Percentiles rank a stretch among this genome's conserved stretches.
Conservation (phyloP, 2,888 invertebrate species). For the Anorthoa munda region DNA sequence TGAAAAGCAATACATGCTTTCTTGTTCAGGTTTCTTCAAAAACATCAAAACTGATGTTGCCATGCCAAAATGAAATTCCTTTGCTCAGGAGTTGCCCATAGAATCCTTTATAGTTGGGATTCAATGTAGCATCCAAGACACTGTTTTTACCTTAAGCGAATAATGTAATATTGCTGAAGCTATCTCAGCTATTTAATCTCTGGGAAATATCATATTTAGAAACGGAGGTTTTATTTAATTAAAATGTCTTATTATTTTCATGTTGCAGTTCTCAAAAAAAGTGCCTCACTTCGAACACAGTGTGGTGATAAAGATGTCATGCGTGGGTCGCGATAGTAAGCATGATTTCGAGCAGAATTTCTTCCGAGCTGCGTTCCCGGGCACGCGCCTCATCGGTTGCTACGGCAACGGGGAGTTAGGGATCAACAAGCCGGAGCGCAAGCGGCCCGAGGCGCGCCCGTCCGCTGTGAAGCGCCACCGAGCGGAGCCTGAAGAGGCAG, state of each 20-base stretch:
- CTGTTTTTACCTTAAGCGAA: background rate
- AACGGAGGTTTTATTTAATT: background rate
- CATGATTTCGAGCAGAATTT: slow-evolving; percentile 82
- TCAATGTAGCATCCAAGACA: background rate
- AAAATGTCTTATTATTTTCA: slow-evolving; percentile 29
- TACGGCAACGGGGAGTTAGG: slow-evolving; percentile 88
- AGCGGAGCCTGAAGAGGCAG: slow-evolving; percentile 70
- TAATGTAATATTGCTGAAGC: background rate
- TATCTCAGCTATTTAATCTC: background rate
- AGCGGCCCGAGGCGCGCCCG: slow-evolving; percentile 49
- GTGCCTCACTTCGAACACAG: slow-evolving; percentile 85
- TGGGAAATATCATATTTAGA: background rate
- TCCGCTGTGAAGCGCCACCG: slow-evolving; percentile 70
- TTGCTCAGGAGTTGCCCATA: background rate
- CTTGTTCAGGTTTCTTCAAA: no score
- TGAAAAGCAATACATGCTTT: background rate
- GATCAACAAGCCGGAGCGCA: slow-evolving; percentile 77
- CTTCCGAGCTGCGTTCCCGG: slow-evolving; percentile 83
- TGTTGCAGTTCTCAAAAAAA: slow-evolving; percentile 82
- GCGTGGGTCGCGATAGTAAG: slow-evolving; percentile 84
- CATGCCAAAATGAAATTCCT: background rate
- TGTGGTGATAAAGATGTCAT: slow-evolving; percentile 84
- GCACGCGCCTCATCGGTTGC: slow-evolving; percentile 83
- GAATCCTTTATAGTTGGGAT: background rate
- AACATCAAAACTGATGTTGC: no score